These are phyloP conservation scores for Bostrychus sinensis DNA, from an alignment of 2,113 vertebrate species.

Conservation along the genomic window DNA sequence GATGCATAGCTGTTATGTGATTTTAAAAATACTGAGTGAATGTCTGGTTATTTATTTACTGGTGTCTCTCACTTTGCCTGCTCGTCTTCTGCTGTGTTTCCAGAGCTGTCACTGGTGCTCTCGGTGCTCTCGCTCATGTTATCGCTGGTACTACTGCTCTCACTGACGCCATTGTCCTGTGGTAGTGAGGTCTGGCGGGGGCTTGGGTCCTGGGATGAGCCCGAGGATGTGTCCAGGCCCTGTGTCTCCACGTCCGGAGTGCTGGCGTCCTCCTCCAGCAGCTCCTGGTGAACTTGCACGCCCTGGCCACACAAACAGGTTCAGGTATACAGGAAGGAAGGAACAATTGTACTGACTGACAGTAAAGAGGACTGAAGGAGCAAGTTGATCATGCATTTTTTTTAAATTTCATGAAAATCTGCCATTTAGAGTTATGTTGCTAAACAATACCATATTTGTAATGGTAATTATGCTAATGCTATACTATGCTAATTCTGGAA, in stretches of 20 bases:
- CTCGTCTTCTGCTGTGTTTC: constrained; percentile 55
- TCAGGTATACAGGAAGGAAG: background rate
- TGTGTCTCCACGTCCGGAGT: constrained; percentile 78
- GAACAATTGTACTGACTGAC: too few species aligned
- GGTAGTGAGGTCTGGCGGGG: constrained; percentile 50
- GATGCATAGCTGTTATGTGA: too few species aligned
- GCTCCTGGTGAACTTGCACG: constrained; percentile 65
- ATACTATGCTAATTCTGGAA: too few species aligned
- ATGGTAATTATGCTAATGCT: too few species aligned
- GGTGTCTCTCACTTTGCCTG: background rate
- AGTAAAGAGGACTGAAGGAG: too few species aligned
- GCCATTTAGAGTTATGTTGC: too few species aligned
- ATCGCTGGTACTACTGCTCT: constrained; percentile 2
- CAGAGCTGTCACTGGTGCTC: constrained; percentile 47
- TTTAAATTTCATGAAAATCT: too few species aligned
- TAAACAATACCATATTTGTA: too few species aligned
- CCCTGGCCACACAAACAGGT: constrained; percentile 46
- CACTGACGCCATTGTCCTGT: constrained; percentile 27
- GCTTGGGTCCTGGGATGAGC: constrained; percentile 38
- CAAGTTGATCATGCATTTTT: too few species aligned
- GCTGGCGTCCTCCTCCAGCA: constrained; percentile 78
- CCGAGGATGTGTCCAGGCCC: constrained; percentile 60
- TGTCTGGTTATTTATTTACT: too few species aligned
- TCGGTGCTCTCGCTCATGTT: constrained; percentile 12
- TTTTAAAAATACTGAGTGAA: too few species aligned